Evolutionary conservation across 2,797 vertebrate genomes (phyloP).

Genomic region (Aythya fuligula): DNA sequence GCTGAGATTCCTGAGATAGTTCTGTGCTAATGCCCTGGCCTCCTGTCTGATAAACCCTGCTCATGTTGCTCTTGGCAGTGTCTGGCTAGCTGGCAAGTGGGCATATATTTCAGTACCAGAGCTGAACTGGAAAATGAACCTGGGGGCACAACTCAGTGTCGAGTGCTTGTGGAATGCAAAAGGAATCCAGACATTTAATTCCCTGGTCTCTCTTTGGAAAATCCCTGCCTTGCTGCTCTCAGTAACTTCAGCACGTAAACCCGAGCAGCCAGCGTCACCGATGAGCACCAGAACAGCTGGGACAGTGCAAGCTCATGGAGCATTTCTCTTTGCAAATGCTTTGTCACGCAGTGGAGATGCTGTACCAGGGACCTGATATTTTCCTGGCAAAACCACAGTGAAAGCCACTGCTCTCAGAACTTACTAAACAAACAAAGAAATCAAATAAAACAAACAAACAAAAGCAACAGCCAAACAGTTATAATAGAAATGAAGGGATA

Average conservation of each 20-base stretch:
- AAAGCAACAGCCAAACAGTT: neutral
- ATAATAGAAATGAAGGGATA: neutral
- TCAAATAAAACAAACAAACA: neutral
- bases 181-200: conserved; percentile 66
- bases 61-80: conserved; percentile 16
- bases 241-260: neutral
- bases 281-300: neutral
- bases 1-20: conserved; percentile 44
- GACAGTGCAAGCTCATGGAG: neutral
- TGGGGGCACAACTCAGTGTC: neutral
- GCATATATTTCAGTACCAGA: conserved; percentile 10
- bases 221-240: conserved; percentile 27
- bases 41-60: neutral
- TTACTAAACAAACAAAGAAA: neutral
- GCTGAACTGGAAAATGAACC: conserved; percentile 32
- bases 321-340: neutral
- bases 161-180: conserved; percentile 41
- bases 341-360: neutral
- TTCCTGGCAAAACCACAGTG: neutral
- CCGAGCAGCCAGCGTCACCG: neutral
- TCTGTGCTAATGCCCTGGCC: neutral
- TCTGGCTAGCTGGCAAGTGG: neutral
- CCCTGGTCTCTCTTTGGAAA: conserved; percentile 40
- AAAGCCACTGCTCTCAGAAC: neutral
- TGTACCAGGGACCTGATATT: neutral